Evolutionary conservation across 2,888 invertebrate species (phyloP).

Genomic region (Syritta pipiens): DNA sequence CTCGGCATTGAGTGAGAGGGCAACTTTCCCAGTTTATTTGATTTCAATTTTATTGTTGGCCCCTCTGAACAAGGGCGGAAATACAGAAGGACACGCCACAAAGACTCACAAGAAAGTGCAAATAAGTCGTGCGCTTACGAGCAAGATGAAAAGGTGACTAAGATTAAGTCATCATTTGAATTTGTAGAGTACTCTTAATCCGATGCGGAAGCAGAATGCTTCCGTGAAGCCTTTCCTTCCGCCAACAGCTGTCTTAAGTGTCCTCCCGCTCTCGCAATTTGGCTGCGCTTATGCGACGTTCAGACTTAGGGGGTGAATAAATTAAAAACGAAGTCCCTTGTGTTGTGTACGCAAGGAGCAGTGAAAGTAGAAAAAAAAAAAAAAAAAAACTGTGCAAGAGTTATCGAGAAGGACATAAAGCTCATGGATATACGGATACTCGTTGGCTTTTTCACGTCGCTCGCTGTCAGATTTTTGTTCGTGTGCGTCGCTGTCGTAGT

Average conservation of each 20-base stretch:
- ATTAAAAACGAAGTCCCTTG: conserved; percentile 37
- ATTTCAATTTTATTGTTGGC: conserved; percentile 27
- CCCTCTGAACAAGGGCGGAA: too few species aligned
- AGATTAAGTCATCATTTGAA: conserved; percentile 44
- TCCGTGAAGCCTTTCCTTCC: conserved; percentile 8
- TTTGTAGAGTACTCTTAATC: conserved; percentile 16
- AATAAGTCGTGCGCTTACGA: conserved; percentile 13
- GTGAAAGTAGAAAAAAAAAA: neutral
- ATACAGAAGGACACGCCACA: too few species aligned
- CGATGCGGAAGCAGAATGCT: conserved; percentile 19
- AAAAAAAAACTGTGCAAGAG: conserved; percentile 12
- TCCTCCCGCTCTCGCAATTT: neutral
- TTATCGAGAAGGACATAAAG: conserved; percentile 35
- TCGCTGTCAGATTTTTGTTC: neutral
- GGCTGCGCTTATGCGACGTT: neutral
- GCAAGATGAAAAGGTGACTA: conserved; percentile 35
- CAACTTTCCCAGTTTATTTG: conserved; percentile 39
- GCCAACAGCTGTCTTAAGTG: conserved; percentile 10
- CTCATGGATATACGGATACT: conserved; percentile 36
- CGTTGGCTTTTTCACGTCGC: conserved; percentile 29
- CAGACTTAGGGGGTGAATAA: conserved; percentile 27
- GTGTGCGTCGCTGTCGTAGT: neutral
- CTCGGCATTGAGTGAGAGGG: neutral
- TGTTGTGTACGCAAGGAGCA: neutral
- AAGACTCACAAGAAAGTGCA: neutral